Percentiles rank a stretch among this genome's conserved stretches.
These are phyloP conservation scores for Urocitellus parryii DNA, from an alignment of 2,113 vertebrate genomes.

Conservation along the genomic window DNA sequence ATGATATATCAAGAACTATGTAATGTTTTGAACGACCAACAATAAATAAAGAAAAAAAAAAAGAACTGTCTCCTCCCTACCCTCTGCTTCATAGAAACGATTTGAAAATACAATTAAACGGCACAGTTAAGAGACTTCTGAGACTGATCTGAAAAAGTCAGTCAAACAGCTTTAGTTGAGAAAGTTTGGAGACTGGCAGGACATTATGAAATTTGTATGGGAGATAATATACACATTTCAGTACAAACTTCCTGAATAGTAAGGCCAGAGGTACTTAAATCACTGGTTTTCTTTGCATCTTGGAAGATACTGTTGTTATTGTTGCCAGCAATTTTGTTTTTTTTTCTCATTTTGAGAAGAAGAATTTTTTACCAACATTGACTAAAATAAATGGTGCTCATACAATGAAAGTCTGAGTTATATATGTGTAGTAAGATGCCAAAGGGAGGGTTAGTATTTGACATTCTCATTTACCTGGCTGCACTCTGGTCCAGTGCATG, in stretches of 20 bases:
- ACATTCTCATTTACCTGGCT: background rate
- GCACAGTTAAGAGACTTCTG: background rate
- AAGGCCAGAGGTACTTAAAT: background rate
- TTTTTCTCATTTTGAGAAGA: background rate
- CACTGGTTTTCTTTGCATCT: background rate
- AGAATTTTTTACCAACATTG: background rate
- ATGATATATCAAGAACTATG: too few relatives aligned
- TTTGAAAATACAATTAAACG: background rate
- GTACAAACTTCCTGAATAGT: background rate
- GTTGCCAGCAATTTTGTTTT: background rate
- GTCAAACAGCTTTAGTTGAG: background rate
- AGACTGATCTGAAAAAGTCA: background rate
- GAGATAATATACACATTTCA: background rate
- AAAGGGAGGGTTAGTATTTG: background rate
- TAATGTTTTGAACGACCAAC: too few relatives aligned
- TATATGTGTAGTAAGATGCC: background rate
- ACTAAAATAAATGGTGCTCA: background rate
- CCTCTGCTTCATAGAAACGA: background rate
- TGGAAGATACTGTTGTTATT: background rate
- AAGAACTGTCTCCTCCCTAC: background rate
- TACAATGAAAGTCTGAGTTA: background rate
- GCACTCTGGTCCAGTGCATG: fast-evolving
- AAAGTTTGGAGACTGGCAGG: background rate
- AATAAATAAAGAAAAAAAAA: too few relatives aligned
- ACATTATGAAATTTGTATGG: background rate